Percentiles rank a stretch among this genome's conserved stretches.
These are phyloP conservation scores for Nannoperca australis DNA, from an alignment of 2,797 vertebrate genomes.

Conservation along the genomic window DNA sequence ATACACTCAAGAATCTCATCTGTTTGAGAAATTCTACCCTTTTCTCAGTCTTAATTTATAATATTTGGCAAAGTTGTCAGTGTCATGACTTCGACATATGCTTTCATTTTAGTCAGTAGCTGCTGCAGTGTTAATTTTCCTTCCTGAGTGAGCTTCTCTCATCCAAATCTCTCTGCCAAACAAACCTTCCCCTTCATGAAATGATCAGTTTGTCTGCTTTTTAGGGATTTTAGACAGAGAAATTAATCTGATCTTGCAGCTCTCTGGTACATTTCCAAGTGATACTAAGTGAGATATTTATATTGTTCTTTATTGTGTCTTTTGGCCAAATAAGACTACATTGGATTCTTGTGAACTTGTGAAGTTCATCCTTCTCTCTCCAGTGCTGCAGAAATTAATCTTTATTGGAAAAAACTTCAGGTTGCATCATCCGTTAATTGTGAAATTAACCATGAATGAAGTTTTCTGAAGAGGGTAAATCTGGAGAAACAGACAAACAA, in stretches of 20 bases:
- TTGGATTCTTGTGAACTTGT: not conserved
- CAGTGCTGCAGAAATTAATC: not conserved
- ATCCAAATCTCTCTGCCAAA: not conserved
- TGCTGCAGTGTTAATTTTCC: constrained; percentile 2
- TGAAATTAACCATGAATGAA: not conserved
- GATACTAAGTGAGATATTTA: not conserved
- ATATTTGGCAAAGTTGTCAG: constrained; percentile 23
- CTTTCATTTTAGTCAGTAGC: constrained; percentile 28
- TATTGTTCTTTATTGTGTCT: not conserved
- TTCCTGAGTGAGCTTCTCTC: not conserved
- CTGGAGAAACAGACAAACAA: constrained; percentile 11
- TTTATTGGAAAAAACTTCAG: not conserved
- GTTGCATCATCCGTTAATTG: not conserved
- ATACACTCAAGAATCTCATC: constrained; percentile 9
- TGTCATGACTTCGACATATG: constrained; percentile 13
- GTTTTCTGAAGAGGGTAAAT: not conserved
- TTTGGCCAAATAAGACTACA: not conserved
- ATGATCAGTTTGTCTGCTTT: not conserved
- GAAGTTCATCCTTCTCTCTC: not conserved
- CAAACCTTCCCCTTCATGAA: not conserved
- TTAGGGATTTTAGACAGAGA: not conserved
- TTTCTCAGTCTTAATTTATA: constrained; percentile 14
- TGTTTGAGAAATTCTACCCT: not conserved
- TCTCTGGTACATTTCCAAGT: not conserved
- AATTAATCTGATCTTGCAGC: not conserved